phyloP scores from a whole-genome alignment of 2,113 vertebrate species.

The Orcinus orca region DNA sequence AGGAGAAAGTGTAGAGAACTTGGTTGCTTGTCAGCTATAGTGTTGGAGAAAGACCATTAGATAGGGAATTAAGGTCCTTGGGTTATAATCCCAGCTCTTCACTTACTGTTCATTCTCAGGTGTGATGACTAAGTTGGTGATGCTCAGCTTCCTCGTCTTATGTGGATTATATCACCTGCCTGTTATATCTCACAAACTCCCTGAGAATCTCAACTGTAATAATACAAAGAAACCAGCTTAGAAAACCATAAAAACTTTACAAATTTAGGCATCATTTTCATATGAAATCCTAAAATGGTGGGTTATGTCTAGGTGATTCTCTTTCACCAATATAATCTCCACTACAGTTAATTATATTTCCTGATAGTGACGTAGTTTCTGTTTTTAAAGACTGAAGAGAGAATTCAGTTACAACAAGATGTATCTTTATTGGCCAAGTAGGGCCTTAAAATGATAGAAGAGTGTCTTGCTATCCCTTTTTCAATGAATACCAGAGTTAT shows the following conservation, averaged over 20 bases:
- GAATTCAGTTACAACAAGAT: neutral
- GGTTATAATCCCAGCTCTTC: neutral
- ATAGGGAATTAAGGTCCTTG: neutral
- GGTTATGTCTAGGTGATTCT: neutral
- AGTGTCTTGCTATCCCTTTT: neutral
- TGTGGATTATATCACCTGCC: neutral
- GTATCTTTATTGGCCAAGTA: neutral
- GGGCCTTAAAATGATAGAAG: slow-evolving; percentile 1
- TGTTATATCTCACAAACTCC: neutral
- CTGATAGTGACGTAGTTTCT: neutral
- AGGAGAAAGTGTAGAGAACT: neutral
- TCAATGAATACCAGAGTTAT: neutral
- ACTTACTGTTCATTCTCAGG: neutral
- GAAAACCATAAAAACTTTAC: neutral
- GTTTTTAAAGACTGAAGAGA: slow-evolving; percentile 16
- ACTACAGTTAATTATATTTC: neutral
- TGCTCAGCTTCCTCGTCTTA: neutral
- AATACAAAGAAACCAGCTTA: neutral
- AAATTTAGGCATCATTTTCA: neutral
- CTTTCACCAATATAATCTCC: neutral
- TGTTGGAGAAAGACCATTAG: neutral
- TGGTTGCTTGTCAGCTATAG: neutral
- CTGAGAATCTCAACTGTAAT: neutral
- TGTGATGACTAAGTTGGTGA: neutral
- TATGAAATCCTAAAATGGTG: neutral